A percentile compares a stretch with the other conserved stretches of the same genome.
These are phyloP conservation scores for Pantherophis vulpinus DNA, from an alignment of 2,797 vertebrate species.

Conservation along the genomic window DNA sequence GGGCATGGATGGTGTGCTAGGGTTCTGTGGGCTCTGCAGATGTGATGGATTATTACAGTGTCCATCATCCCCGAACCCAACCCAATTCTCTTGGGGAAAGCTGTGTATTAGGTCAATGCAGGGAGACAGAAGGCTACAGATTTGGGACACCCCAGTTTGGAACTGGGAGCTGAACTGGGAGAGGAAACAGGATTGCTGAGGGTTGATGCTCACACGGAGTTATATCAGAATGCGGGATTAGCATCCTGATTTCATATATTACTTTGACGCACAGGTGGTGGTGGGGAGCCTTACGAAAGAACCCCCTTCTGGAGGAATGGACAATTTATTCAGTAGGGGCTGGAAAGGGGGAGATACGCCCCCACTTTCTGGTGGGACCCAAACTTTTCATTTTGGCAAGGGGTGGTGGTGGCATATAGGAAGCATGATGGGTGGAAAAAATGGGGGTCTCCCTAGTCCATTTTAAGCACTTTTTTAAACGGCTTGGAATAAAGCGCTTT, in stretches of 20 bases:
- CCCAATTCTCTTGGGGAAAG: not conserved
- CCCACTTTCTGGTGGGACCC: not conserved
- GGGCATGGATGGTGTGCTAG: not conserved
- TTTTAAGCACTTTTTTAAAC: too few species aligned
- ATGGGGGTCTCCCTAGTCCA: too few species aligned
- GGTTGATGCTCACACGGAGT: rapidly evolving
- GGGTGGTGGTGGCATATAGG: not conserved
- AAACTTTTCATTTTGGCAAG: not conserved
- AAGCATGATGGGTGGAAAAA: not conserved
- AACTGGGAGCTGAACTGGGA: not conserved
- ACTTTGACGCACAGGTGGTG: rapidly evolving
- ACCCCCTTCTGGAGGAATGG: not conserved
- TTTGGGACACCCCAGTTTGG: too few species aligned
- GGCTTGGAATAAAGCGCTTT: too few species aligned
- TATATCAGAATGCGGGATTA: not conserved
- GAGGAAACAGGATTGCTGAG: not conserved
- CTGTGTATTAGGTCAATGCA: not conserved
- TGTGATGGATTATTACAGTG: not conserved
- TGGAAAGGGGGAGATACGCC: not conserved
- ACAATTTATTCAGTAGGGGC: not conserved
- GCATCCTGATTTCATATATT: not conserved
- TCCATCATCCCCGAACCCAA: not conserved
- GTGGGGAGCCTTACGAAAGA: not conserved
- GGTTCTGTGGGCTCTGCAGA: not conserved
- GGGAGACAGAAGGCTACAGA: not conserved